Conservation (phyloP, 2,113 vertebrate genomes). For the Rissa tridactyla region DNA sequence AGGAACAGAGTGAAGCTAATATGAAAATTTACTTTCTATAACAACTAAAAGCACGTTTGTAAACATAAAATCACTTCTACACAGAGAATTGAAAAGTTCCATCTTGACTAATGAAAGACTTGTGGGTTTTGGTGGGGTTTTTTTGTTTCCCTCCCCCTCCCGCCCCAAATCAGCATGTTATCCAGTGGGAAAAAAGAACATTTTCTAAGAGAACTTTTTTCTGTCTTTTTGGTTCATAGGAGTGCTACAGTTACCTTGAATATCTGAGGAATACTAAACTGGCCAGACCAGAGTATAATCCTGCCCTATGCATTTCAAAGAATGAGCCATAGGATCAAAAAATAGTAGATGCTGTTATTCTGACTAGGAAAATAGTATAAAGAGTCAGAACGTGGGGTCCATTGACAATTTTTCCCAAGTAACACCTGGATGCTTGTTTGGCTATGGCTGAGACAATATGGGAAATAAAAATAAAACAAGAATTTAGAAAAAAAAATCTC, state of each 20-base stretch:
- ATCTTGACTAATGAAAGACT: background rate
- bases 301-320: background rate
- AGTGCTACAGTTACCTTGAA: background rate
- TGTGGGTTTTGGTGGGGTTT: fast-evolving
- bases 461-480: background rate
- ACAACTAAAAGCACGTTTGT: background rate
- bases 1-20: background rate
- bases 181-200: background rate
- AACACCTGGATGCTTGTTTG: background rate
- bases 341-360: background rate
- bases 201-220: background rate
- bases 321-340: background rate
- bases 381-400: background rate
- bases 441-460: background rate
- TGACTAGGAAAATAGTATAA: background rate
- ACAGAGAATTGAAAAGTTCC: background rate
- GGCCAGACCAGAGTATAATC: background rate
- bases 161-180: background rate
- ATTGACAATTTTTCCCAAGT: background rate
- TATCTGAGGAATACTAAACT: background rate
- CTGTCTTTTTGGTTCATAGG: background rate
- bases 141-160: too few species aligned
- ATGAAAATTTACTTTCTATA: background rate
- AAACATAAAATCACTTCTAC: background rate
- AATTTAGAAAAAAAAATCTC: too few species aligned